Percentiles rank a stretch among this genome's conserved stretches.
These are phyloP conservation scores for Micronisus gabar DNA, from an alignment of 2,113 vertebrate species.

Conservation along the genomic window DNA sequence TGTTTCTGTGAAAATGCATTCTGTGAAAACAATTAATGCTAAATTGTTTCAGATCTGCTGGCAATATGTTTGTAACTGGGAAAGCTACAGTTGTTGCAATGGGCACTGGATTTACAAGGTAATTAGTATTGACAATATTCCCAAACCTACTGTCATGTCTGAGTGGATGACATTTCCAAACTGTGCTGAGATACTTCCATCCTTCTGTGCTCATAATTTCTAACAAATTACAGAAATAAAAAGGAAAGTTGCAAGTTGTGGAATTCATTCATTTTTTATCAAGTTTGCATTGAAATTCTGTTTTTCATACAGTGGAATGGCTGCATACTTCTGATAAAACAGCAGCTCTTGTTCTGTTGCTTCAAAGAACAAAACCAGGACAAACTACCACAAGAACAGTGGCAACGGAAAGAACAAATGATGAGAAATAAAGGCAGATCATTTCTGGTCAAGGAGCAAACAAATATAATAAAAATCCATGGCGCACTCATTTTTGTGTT, in stretches of 20 bases:
- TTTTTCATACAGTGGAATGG: not conserved
- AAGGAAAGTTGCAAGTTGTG: not conserved
- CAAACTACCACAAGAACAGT: not conserved
- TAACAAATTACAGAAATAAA: not conserved
- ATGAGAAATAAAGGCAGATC: not conserved
- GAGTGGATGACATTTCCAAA: not conserved
- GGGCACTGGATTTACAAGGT: not conserved
- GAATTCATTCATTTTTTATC: not conserved
- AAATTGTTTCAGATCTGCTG: not conserved
- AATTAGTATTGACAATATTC: not conserved
- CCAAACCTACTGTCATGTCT: not conserved
- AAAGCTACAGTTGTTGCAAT: not conserved
- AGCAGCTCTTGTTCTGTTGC: not conserved
- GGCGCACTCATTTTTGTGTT: not conserved
- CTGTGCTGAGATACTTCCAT: not conserved
- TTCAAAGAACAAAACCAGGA: not conserved
- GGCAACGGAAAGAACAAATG: not conserved
- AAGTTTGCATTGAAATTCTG: not conserved
- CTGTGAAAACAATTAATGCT: not conserved
- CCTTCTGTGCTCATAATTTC: not conserved
- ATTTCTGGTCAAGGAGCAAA: not conserved
- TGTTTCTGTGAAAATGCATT: not conserved
- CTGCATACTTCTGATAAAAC: not conserved
- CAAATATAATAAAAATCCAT: not conserved
- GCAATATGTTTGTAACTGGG: not conserved